These are phyloP conservation scores for Helicolenus hilgendorfi DNA, from an alignment of 2,797 vertebrate genomes.

Conservation along the genomic window DNA sequence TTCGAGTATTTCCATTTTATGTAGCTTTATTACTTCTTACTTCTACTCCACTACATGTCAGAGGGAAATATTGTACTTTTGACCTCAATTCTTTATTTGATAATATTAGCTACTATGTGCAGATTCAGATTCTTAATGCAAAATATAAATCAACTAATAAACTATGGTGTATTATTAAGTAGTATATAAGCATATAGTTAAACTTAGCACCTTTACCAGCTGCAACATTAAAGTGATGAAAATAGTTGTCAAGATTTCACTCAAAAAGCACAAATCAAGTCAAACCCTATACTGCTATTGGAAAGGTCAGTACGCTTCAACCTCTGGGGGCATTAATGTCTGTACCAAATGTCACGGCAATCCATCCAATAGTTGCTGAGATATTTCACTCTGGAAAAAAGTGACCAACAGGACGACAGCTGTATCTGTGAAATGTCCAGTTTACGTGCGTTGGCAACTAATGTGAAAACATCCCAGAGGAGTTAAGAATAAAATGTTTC, in stretches of 20 bases:
- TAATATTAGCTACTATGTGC: no score
- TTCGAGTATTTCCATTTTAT: no score
- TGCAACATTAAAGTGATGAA: no score
- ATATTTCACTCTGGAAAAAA: background rate
- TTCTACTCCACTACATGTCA: no score
- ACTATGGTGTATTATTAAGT: no score
- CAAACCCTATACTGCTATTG: background rate
- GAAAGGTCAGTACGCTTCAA: background rate
- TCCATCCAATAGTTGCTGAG: background rate
- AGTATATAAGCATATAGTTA: no score
- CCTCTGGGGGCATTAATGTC: background rate
- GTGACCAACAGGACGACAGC: background rate
- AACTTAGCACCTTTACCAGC: accelerated
- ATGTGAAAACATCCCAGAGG: background rate
- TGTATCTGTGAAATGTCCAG: background rate
- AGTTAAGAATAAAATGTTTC: background rate
- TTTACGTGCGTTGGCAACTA: background rate
- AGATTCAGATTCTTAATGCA: no score
- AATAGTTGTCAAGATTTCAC: no score
- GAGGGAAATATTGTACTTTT: no score
- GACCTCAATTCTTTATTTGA: no score
- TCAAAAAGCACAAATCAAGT: background rate
- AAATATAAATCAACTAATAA: no score
- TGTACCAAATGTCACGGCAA: background rate
- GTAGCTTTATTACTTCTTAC: no score